Base-by-base conservation (phyloP, 1,140 invertebrate genomes). In the Centruroides sculpturatus region DNA sequence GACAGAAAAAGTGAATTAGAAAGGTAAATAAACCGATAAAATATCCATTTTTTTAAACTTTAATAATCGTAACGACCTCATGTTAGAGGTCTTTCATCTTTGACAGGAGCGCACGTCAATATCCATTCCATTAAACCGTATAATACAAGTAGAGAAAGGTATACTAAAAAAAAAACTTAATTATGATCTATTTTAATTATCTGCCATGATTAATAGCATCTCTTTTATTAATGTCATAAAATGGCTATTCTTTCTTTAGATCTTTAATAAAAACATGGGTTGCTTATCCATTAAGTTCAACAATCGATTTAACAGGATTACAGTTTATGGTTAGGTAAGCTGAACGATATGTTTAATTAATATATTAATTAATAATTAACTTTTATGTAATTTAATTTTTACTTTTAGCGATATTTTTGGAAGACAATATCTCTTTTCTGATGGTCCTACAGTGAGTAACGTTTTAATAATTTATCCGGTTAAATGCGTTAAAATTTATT, bases 41-140 rank as follows among this genome's bases (percentile, higher is more conserved):
- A 56, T 12, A 36, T 57, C 7, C 6, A 47, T 47, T 57, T 41
- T 58, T 58, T 58, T 49, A 4, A n/a, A 47, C 46, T 4, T 53
- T 41, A 41, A 41, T 41, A 41, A 41, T 8, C 41, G 41, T 41
- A 41, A 41, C 41, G 41, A 41, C 41, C 12, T 36, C 10, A 55
- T 55, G 60, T 34, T 53, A 66, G 65, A 36, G 58, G 57, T n/a
- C 55, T 66, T 48, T 64, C 55, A 35, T 6, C 58, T 2, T 46
- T 66, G 7, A 62, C 61, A n/a, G 63, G 66, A 53, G 63, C 63
- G n/a, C 56, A 63, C 36, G 66, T 66, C 13, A 64, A 63, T 60
- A 56, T 66, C 10, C 58, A 64, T 59, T 64, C 66, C 3, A 49
- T 64, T 35, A 50, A 23, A 12, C 56, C 56, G 11, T 57, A 60